A percentile compares a stretch with the other conserved stretches of the same genome.
These are phyloP conservation scores for Nesoenas mayeri DNA, from an alignment of 2,113 vertebrate species.

Conservation along the genomic window DNA sequence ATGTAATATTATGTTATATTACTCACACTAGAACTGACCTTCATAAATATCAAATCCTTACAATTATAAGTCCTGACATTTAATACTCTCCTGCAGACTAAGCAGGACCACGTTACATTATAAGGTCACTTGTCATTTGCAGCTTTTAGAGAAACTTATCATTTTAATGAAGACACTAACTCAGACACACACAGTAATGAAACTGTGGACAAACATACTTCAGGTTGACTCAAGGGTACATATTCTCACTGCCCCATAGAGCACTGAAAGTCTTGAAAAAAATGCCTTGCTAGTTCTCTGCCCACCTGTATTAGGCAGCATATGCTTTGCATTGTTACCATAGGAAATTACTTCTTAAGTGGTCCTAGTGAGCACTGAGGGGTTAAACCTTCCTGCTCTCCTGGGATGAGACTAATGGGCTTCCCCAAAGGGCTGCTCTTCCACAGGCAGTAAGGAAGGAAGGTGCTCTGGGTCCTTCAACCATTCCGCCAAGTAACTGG, in stretches of 20 bases:
- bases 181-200: conserved; percentile 35
- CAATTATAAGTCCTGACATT: conserved; percentile 69
- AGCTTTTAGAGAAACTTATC: conserved; percentile 59
- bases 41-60: conserved; percentile 76
- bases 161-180: conserved; percentile 74
- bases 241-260: not conserved
- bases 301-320: not conserved
- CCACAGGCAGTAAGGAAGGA: not conserved
- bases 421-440: not conserved
- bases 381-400: not conserved
- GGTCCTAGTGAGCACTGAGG: not conserved
- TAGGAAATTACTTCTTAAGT: not conserved
- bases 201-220: conserved; percentile 38
- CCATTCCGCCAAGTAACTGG: not conserved
- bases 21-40: conserved; percentile 72
- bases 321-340: not conserved
- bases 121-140: conserved; percentile 74
- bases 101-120: conserved; percentile 59
- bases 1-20: conserved; percentile 62
- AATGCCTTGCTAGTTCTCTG: not conserved
- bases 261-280: not conserved
- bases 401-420: not conserved
- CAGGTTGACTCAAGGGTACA: not conserved
- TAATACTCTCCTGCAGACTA: conserved; percentile 71
- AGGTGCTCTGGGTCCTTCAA: not conserved